Conservation (phyloP, 1,140 invertebrate genomes). For the Drosophila hydei region DNA sequence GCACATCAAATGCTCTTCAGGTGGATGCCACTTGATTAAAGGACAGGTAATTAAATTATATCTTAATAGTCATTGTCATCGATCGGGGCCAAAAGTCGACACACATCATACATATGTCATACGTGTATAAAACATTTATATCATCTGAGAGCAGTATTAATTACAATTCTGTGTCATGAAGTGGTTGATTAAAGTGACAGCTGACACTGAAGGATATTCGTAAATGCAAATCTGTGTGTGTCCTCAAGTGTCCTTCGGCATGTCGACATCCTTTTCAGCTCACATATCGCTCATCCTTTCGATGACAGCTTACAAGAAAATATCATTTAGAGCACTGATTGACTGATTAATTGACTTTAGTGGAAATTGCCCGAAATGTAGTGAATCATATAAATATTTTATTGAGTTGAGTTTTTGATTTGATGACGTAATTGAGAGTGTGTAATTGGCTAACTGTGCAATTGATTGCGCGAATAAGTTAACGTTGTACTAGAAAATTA, state of each 20-base stretch:
- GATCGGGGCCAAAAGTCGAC: slow-evolving; percentile 16
- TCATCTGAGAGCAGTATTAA: slow-evolving; percentile 26
- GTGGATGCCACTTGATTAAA: slow-evolving; percentile 25
- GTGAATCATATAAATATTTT: neutral
- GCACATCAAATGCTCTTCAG: slow-evolving; percentile 39
- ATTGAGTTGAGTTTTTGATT: too few relatives aligned
- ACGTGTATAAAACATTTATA: slow-evolving; percentile 7
- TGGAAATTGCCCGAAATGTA: slow-evolving; percentile 6
- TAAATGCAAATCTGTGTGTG: slow-evolving; percentile 1
- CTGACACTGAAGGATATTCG: slow-evolving; percentile 1
- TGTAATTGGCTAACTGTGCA: too few relatives aligned
- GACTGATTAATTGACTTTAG: slow-evolving; percentile 46
- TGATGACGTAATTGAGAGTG: neutral
- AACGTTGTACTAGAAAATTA: slow-evolving; percentile 12
- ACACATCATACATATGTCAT: slow-evolving; percentile 7
- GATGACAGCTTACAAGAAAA: slow-evolving; percentile 61
- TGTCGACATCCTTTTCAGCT: slow-evolving; percentile 11
- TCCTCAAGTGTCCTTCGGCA: slow-evolving; percentile 9
- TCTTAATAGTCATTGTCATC: slow-evolving; percentile 15
- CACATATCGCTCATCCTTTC: slow-evolving; percentile 8
- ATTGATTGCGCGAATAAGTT: neutral
- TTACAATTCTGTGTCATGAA: slow-evolving; percentile 34
- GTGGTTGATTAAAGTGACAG: slow-evolving; percentile 31
- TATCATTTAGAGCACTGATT: slow-evolving; percentile 57
- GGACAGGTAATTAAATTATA: slow-evolving; percentile 68